Conservation (phyloP, 2,797 vertebrate species). For the Cygnus olor region DNA sequence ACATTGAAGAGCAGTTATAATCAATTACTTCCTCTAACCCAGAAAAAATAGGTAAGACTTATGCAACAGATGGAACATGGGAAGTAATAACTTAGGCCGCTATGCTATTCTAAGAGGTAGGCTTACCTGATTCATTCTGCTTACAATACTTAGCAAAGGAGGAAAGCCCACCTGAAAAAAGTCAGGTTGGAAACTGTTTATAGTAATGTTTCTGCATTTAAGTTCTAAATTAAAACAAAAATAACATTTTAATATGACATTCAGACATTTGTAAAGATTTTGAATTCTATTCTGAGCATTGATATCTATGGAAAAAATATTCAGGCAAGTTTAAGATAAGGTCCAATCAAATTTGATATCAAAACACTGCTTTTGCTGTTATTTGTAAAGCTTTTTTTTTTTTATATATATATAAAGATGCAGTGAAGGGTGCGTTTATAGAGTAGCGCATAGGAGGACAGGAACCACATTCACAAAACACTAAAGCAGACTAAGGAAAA, state of each 20-base stretch:
- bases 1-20: not conserved
- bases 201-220: too few species aligned
- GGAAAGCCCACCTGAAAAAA: slow-evolving; percentile 91
- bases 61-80: not conserved
- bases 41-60: not conserved
- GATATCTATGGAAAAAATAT: not conserved
- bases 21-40: not conserved
- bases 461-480: not conserved
- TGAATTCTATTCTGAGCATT: not conserved
- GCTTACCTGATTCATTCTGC: slow-evolving; percentile 94
- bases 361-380: not conserved
- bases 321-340: not conserved
- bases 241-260: not conserved
- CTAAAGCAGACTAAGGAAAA: not conserved
- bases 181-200: not conserved
- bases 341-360: not conserved
- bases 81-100: not conserved
- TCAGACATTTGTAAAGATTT: not conserved
- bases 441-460: not conserved
- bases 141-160: slow-evolving; percentile 93
- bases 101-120: not conserved
- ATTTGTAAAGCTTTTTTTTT: not conserved
- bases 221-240: too few species aligned
- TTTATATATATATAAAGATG: not conserved
- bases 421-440: not conserved